Evolutionary conservation across 2,888 invertebrate genomes (phyloP).

Genomic region (Scrobipalpa atriplicella): DNA sequence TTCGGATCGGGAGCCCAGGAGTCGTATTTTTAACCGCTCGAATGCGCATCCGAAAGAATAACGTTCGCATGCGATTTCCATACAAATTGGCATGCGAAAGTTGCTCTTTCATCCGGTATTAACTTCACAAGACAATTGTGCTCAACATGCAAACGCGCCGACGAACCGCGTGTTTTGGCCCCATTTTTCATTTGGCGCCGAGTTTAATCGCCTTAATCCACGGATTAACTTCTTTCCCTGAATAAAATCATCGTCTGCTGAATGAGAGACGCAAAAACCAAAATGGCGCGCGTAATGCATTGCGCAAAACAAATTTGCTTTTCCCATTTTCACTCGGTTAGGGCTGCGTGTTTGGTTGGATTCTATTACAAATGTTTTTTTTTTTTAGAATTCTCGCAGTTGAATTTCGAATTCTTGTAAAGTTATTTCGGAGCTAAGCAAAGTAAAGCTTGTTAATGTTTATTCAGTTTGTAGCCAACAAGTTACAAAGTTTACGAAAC

Average conservation of each 20-base stretch:
- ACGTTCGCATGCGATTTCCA: no score
- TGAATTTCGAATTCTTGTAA: neutral
- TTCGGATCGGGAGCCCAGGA: no score
- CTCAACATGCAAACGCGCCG: slow-evolving; percentile 37
- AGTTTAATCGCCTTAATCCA: slow-evolving; percentile 38
- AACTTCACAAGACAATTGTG: slow-evolving; percentile 7
- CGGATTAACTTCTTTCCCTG: slow-evolving; percentile 40
- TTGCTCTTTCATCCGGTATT: no score
- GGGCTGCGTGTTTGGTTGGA: slow-evolving; percentile 25
- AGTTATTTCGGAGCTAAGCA: neutral
- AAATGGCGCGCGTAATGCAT: slow-evolving; percentile 48
- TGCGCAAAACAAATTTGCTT: slow-evolving; percentile 45
- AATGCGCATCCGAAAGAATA: no score
- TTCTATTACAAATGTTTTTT: neutral
- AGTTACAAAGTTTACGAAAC: neutral
- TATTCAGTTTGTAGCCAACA: slow-evolving; percentile 5
- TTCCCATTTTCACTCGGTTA: slow-evolving; percentile 38
- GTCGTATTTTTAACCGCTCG: no score
- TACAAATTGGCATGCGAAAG: no score
- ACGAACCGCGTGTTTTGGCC: slow-evolving; percentile 37
- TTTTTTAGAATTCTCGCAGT: neutral
- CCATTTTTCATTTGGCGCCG: slow-evolving; percentile 39
- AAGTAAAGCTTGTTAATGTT: slow-evolving; percentile 7
- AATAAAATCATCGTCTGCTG: slow-evolving; percentile 43
- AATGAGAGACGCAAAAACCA: slow-evolving; percentile 40